phyloP scores from a whole-genome alignment of 2,888 invertebrate genomes.

The Leucophenga montana region DNA sequence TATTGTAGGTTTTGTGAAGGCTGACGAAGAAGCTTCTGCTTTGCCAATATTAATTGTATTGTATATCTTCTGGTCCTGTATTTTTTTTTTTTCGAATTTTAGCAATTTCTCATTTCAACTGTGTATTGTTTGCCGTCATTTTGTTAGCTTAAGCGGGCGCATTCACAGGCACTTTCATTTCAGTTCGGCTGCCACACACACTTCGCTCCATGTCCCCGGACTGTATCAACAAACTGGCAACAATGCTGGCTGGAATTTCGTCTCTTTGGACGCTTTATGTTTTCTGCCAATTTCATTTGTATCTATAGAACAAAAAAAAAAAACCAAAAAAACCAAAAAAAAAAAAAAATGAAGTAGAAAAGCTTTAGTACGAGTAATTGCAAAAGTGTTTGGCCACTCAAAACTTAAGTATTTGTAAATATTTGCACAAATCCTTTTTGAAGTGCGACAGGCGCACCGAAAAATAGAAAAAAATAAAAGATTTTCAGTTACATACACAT shows the following conservation, averaged over 20 bases:
- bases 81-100: too few species aligned
- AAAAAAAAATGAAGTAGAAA: background rate
- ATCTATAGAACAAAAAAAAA: background rate
- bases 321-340: too few species aligned
- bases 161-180: too few species aligned
- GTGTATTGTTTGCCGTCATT: too few species aligned
- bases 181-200: background rate
- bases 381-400: constrained; percentile 26
- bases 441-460: background rate
- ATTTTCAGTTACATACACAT: background rate
- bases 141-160: too few species aligned
- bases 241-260: too few species aligned
- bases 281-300: background rate
- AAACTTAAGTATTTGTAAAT: constrained; percentile 52
- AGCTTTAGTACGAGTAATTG: constrained; percentile 13
- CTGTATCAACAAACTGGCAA: background rate
- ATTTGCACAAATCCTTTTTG: constrained; percentile 52
- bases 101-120: too few species aligned
- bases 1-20: too few species aligned
- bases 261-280: background rate
- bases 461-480: background rate
- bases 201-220: background rate
- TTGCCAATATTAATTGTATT: too few species aligned
- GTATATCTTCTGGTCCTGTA: too few species aligned
- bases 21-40: background rate